These are phyloP conservation scores for Neodiprion fabricii DNA, from an alignment of 1,140 invertebrate genomes.

Conservation along the genomic window DNA sequence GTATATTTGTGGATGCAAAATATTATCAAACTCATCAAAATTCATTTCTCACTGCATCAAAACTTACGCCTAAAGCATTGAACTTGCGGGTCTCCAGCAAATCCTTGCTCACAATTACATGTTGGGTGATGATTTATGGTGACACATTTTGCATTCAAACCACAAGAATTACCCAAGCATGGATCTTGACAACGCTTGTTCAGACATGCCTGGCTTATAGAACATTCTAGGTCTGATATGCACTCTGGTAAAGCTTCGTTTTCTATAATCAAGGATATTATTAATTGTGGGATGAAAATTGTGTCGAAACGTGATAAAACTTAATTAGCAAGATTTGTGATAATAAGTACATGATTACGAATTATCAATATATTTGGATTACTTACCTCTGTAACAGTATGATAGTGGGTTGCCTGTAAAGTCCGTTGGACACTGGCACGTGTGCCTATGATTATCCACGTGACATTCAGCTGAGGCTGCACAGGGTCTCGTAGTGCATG, in stretches of 20 bases:
- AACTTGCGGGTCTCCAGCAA: constrained; percentile 85
- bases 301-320: neutral
- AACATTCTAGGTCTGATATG: constrained; percentile 74
- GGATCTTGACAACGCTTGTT: constrained; percentile 80
- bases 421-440: constrained; percentile 78
- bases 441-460: constrained; percentile 75
- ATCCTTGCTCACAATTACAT: constrained; percentile 82
- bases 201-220: constrained; percentile 78
- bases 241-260: constrained; percentile 69
- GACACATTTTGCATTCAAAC: constrained; percentile 77
- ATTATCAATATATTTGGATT: constrained; percentile 8
- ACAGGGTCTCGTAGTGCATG: constrained; percentile 80
- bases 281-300: constrained; percentile 19
- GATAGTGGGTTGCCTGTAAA: constrained; percentile 81
- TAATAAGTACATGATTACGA: neutral
- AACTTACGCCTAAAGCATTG: constrained; percentile 86
- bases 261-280: constrained; percentile 47
- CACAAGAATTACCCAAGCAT: constrained; percentile 81
- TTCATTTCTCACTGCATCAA: constrained; percentile 7
- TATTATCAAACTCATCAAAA: neutral
- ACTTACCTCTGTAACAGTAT: constrained; percentile 75
- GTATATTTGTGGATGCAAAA: constrained; percentile 1
- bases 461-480: constrained; percentile 80
- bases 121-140: constrained; percentile 76
- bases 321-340: neutral